Base-by-base conservation (phyloP, 2,113 vertebrate genomes). In the Oryzias celebensis region DNA sequence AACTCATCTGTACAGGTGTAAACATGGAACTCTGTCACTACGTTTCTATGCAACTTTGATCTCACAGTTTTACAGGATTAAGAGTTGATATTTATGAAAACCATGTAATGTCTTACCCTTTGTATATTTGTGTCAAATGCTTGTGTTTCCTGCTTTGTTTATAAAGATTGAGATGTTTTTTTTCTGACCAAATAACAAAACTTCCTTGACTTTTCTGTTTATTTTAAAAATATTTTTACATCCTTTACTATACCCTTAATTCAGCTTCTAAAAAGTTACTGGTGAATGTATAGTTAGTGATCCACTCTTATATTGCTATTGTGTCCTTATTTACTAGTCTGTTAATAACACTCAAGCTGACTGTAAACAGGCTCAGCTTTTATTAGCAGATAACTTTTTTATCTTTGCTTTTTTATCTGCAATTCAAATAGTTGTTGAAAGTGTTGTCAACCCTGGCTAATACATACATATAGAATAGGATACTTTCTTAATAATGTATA, bases 71-170 rank as follows among this genome's bases (percentile, higher is more conserved):
- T 92, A 91, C 62, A 93, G 83, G 63, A 92, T 67, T 67, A 91
- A 87, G 46, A 94, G 94, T 95, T 94, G 90, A 62, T 98, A 97
- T 98, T 98, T 98, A 96, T 94, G 89, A 91, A 53, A 69, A 78
- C 31, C 66, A 86, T 92, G 74, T 63, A 58, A 92, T 81, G 90
- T 97, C 95, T 96, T 96, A 96, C 90, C 24, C 85, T 91, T 91
- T 91, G 90, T 93, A 92, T 64, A 77, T 85, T 92, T 92, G 87
- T 95, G 91, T 92, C 94, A 91, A 93, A 84, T 26, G 55, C 70
- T 84, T 90, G 87, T 89, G 85, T 81, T 85, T 87, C 87, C 43
- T 71, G 56, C 64, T 59, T 78, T 66, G 62, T 68, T 69, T 47
- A 77, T 77, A 77, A 64, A 60, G 68, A 51, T 15, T 71, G 54